A percentile compares a stretch with the other conserved stretches of the same genome.
Conservation (phyloP, 2,797 vertebrate genomes). For the Sebastes vulpes region DNA sequence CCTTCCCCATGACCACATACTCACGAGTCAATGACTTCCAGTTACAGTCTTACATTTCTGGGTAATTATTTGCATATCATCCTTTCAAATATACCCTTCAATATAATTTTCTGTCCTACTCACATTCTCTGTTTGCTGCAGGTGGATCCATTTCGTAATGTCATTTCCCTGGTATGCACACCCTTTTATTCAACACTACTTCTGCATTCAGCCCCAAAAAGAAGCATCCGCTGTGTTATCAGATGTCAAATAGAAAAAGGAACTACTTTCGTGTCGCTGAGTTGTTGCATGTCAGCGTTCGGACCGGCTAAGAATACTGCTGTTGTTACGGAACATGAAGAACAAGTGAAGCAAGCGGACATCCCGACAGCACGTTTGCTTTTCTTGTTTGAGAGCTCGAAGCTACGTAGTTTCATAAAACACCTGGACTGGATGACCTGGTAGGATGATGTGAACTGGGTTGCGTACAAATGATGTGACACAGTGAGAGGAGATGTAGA, state of each 20-base stretch:
- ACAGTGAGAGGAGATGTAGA: background rate
- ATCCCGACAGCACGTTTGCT: background rate
- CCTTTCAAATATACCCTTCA: background rate
- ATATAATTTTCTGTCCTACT: constrained; percentile 3
- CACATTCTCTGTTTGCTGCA: background rate
- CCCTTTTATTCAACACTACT: constrained; percentile 53
- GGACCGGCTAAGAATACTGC: background rate
- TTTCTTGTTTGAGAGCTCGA: background rate
- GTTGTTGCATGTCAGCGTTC: background rate
- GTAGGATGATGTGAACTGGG: background rate
- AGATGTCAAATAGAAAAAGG: constrained; percentile 40
- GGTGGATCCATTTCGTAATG: constrained; percentile 2
- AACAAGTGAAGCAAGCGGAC: background rate
- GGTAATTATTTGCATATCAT: background rate
- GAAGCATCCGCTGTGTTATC: background rate
- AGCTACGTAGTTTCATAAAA: background rate
- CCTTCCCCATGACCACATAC: background rate
- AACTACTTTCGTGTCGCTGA: constrained; percentile 34
- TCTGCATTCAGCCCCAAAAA: constrained; percentile 62
- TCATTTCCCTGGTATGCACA: constrained; percentile 2
- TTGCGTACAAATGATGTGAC: background rate
- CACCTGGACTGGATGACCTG: background rate
- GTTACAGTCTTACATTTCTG: constrained; percentile 16
- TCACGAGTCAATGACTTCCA: background rate
- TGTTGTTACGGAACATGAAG: background rate